Percentiles rank a stretch among this genome's conserved stretches.
Conservation (phyloP, 2,888 invertebrate species). For the Lasius fuliginosus region DNA sequence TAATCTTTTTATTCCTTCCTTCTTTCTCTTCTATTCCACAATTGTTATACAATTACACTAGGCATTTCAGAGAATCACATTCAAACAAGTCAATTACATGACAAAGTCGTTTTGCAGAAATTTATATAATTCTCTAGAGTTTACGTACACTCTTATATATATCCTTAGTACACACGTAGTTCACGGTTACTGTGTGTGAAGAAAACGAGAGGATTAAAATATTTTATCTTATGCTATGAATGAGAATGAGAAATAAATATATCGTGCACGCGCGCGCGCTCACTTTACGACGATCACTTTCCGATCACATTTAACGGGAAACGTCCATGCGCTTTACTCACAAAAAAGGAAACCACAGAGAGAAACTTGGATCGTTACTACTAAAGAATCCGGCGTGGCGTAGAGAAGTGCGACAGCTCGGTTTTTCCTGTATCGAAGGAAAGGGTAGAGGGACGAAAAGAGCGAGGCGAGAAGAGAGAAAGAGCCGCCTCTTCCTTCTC, state of each 20-base stretch:
- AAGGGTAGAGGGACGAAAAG: background rate
- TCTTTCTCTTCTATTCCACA: background rate
- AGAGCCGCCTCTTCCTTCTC: constrained; percentile 24
- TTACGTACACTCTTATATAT: constrained; percentile 26
- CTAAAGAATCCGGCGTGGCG: constrained; percentile 2
- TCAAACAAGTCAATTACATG: constrained; percentile 45
- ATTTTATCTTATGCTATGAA: constrained; percentile 1
- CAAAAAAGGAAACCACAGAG: constrained; percentile 20
- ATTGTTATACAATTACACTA: constrained; percentile 41
- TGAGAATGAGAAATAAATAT: background rate
- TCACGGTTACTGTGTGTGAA: background rate
- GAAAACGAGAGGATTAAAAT: constrained; percentile 37
- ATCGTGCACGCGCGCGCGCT: background rate
- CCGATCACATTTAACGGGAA: constrained; percentile 30
- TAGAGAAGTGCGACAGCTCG: constrained; percentile 35
- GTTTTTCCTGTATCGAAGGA: constrained; percentile 36
- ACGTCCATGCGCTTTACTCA: constrained; percentile 16
- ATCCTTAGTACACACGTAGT: background rate
- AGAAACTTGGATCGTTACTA: constrained; percentile 41
- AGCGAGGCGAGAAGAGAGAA: constrained; percentile 32
- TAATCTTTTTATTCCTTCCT: constrained; percentile 10
- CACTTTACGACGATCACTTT: constrained; percentile 10
- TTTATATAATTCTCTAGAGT: constrained; percentile 40
- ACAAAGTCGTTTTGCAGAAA: constrained; percentile 31
- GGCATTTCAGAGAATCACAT: constrained; percentile 49